phyloP scores from a whole-genome alignment of 2,888 invertebrate species.

The Punctoribates punctum region DNA sequence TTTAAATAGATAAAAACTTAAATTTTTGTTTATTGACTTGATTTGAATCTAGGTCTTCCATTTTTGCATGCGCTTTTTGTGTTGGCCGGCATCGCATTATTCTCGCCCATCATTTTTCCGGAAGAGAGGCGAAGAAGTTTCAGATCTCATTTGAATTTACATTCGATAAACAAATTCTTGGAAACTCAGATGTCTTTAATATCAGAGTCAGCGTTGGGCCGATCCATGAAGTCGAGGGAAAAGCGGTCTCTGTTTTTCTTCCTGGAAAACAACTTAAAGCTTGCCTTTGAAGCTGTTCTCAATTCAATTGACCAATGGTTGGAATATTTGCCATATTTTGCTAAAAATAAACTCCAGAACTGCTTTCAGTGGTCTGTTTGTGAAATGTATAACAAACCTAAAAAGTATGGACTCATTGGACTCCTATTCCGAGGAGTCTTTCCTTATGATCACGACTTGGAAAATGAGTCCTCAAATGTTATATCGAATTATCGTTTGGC shows the following conservation, averaged over 20 bases:
- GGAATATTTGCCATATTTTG: background rate
- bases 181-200: background rate
- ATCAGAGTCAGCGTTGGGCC: background rate
- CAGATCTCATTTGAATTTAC: background rate
- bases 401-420: constrained; percentile 6
- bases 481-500: constrained; percentile 6
- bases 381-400: background rate
- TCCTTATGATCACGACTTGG: background rate
- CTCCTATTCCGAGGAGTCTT: background rate
- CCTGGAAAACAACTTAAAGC: background rate
- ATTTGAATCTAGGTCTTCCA: background rate
- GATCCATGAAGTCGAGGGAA: background rate
- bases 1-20: no score
- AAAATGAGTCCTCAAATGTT: background rate
- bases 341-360: background rate
- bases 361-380: constrained; percentile 5
- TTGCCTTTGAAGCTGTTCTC: background rate
- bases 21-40: no score
- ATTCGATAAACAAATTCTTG: background rate
- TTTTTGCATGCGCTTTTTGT: background rate
- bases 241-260: background rate
- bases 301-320: background rate
- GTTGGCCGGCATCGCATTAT: constrained; percentile 30
- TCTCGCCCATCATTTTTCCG: constrained; percentile 32
- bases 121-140: constrained; percentile 27